Evolutionary conservation across 2,113 vertebrate genomes (phyloP).

Genomic region (Anguilla japonica): DNA sequence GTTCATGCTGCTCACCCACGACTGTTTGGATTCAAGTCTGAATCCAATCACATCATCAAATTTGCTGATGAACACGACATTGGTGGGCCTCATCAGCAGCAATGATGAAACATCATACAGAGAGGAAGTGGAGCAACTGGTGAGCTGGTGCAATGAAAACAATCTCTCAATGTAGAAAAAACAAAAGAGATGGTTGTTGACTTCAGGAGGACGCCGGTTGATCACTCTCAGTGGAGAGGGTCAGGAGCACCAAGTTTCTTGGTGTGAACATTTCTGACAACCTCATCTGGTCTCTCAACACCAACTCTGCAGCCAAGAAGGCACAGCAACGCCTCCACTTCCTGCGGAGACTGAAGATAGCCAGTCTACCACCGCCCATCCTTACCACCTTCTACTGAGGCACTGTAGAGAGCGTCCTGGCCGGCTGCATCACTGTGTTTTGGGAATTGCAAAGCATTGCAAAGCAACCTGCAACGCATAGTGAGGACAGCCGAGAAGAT

Average conservation of each 20-base stretch:
- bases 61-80: constrained; percentile 14
- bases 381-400: neutral
- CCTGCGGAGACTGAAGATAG: neutral
- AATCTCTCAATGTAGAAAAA: constrained; percentile 23
- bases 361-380: neutral
- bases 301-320: neutral
- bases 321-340: neutral
- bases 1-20: no score
- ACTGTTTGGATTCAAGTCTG: no score
- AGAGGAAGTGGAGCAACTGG: constrained; percentile 17
- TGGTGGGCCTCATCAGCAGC: constrained; percentile 12
- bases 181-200: constrained; percentile 33
- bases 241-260: constrained; percentile 17
- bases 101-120: constrained; percentile 18
- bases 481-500: neutral
- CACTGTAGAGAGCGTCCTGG: neutral
- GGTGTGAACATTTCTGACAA: constrained; percentile 4
- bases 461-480: neutral
- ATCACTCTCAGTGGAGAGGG: constrained; percentile 11
- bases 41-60: constrained; percentile 15
- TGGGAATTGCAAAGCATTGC: neutral
- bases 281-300: neutral
- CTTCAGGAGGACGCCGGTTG: neutral
- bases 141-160: constrained; percentile 1
- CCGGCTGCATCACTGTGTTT: constrained; percentile 1